Evolutionary conservation across 2,113 vertebrate species (phyloP), one percentile per base, ranked within the genome.

Genomic region (Sander vitreus): DNA sequence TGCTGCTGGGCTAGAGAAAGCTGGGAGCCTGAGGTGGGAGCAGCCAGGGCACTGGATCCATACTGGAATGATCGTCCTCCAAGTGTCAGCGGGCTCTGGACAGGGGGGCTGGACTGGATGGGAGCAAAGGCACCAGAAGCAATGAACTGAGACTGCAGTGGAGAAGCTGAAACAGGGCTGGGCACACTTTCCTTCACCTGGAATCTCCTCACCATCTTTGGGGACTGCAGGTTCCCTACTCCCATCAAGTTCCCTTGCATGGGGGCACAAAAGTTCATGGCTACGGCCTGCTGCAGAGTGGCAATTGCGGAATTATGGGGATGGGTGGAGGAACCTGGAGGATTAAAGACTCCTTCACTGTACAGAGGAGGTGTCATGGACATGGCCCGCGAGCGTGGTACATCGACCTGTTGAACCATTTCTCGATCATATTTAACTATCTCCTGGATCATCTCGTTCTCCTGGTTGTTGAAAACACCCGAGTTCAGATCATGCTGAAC

Each of bases 391-490:
- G 95, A 95, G 36, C 96, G 96, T 48, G 96, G 97, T 57, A 96
- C 91, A 55, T 97, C 97, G 0, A 97, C 97, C 87, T 97, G 97
- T 84, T 98, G 97, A 62, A 96, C 97, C 98, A 99, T 99, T 95
- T 99, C 97, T 5, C 98, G 96, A 85, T 99, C 98, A 1, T 99
- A 99, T 90, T 99, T 99, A 68, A 99, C 98, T 0, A 99, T 99
- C 94, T 99, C 98, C 91, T 99, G 98, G 90, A 99, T 99, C 94
- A 99, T 97, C 89, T 99, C 98, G 3, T 99, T 99, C 94, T 99
- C 98, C 19, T 94, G 97, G 94, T 99, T 99, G 96, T 99, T 99
- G 95, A 99, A 99, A 76, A 99, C 96, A 0, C 98, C 98, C 0
- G 98, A 97, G 94, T 96, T 97, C 78, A 99, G 97, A 88, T 99